Evolutionary conservation across 2,797 vertebrate species (phyloP).

Genomic region (Hozukius guyotensis): DNA sequence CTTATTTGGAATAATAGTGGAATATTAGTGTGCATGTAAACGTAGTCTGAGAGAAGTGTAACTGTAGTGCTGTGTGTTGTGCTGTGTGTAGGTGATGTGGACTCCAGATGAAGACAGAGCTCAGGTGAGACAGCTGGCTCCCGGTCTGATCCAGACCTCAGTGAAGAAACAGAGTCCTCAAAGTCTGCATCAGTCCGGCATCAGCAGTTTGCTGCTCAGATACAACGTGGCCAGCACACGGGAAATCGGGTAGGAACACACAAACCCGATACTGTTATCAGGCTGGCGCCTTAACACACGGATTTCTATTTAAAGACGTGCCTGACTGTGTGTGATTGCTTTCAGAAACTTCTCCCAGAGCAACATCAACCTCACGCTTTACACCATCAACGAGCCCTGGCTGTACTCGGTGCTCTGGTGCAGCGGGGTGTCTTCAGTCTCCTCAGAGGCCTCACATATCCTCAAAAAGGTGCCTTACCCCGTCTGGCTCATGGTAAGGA

Average conservation of each 20-base stretch:
- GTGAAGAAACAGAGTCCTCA: constrained; percentile 79
- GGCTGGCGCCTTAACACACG: background rate
- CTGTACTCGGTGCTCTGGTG: constrained; percentile 97
- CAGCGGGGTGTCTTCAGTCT: constrained; percentile 88
- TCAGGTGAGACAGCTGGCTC: constrained; percentile 85
- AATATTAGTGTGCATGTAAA: no score
- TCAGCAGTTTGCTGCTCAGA: constrained; percentile 88
- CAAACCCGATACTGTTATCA: background rate
- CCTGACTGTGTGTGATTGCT: constrained; percentile 13
- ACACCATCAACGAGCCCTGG: constrained; percentile 93
- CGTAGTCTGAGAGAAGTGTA: background rate
- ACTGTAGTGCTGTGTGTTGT: background rate
- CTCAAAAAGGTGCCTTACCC: constrained; percentile 92
- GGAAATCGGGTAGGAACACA: constrained; percentile 86
- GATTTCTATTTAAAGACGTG: background rate
- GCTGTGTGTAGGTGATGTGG: constrained; percentile 90
- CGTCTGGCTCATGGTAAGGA: constrained; percentile 94
- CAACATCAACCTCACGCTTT: constrained; percentile 91
- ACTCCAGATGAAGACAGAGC: constrained; percentile 83
- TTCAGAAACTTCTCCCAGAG: constrained; percentile 84
- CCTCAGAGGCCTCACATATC: constrained; percentile 90
- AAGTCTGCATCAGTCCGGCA: constrained; percentile 81
- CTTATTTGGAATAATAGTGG: no score
- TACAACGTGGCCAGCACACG: constrained; percentile 88
- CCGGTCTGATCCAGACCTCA: constrained; percentile 90